These are phyloP conservation scores for Tinea semifulvella DNA, from an alignment of 2,888 invertebrate genomes.

Conservation along the genomic window DNA sequence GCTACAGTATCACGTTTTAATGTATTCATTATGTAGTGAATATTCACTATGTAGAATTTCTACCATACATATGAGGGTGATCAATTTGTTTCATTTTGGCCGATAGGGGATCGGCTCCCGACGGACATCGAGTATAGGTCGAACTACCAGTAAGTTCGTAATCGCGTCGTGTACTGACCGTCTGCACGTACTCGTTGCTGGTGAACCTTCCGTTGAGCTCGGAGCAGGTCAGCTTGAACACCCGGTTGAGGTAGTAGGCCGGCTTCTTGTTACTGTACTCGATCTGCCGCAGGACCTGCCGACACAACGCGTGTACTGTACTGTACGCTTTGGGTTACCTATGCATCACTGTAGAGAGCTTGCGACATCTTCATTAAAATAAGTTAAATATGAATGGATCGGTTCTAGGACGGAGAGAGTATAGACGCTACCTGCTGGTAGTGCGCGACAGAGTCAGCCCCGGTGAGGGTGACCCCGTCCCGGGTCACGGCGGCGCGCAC, in stretches of 20 bases:
- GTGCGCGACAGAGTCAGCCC: constrained; percentile 80
- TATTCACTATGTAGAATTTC: too few species aligned
- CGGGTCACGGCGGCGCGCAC: constrained; percentile 88
- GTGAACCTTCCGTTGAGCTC: constrained; percentile 93
- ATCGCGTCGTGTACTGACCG: constrained; percentile 58
- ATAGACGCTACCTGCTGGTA: constrained; percentile 63
- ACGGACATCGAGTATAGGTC: too few species aligned
- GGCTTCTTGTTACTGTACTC: constrained; percentile 97
- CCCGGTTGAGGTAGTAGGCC: constrained; percentile 93
- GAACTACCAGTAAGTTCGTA: neutral
- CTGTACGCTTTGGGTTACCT: too few species aligned
- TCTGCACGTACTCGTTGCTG: constrained; percentile 95
- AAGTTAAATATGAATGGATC: too few species aligned
- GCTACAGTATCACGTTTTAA: too few species aligned
- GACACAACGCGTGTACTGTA: too few species aligned
- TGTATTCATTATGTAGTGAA: too few species aligned
- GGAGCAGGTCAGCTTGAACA: constrained; percentile 95
- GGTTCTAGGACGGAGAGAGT: neutral
- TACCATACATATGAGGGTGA: too few species aligned
- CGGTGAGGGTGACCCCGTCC: constrained; percentile 85
- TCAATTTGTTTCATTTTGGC: too few species aligned
- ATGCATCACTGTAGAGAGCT: too few species aligned
- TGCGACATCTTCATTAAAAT: too few species aligned
- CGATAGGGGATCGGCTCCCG: too few species aligned
- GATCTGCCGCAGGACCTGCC: constrained; percentile 74